phyloP scores from a whole-genome alignment of 2,888 invertebrate species.

The Pegoplata infirma region DNA sequence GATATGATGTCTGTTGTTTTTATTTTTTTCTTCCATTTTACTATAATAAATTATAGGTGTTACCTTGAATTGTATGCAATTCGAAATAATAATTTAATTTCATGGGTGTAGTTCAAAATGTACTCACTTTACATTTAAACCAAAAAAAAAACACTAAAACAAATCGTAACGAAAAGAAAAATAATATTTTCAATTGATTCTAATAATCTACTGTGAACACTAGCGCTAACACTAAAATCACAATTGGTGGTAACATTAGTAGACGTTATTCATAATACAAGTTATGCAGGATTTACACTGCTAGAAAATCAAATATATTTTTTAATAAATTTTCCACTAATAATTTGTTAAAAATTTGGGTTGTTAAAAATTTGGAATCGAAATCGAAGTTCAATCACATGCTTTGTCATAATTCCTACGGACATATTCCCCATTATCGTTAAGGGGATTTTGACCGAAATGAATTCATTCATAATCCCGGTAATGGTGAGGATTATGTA shows the following conservation, averaged over 20 bases:
- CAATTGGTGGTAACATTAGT: slow-evolving; percentile 26
- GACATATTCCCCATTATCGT: no score
- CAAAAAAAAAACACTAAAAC: neutral
- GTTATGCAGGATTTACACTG: neutral
- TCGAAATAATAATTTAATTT: slow-evolving; percentile 56
- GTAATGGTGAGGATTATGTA: no score
- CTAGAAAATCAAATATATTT: neutral
- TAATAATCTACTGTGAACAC: slow-evolving; percentile 36
- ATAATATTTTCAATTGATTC: slow-evolving; percentile 39
- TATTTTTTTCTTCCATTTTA: no score
- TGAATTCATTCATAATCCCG: no score
- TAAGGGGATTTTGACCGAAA: no score
- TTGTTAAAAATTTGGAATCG: no score
- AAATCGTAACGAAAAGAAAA: neutral
- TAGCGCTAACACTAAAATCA: slow-evolving; percentile 6
- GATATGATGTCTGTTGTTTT: no score
- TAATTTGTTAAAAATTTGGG: no score
- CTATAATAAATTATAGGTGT: slow-evolving; percentile 47
- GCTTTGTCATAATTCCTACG: no score
- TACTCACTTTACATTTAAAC: slow-evolving; percentile 8
- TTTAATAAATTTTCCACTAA: no score
- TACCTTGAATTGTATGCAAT: slow-evolving; percentile 56
- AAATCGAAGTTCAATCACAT: no score
- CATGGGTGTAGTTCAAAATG: slow-evolving; percentile 61
- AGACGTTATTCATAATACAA: neutral